Percentiles rank a stretch among this genome's conserved stretches.
Conservation (phyloP, 2,888 invertebrate genomes). For the Rhimphoctona megacephalus region DNA sequence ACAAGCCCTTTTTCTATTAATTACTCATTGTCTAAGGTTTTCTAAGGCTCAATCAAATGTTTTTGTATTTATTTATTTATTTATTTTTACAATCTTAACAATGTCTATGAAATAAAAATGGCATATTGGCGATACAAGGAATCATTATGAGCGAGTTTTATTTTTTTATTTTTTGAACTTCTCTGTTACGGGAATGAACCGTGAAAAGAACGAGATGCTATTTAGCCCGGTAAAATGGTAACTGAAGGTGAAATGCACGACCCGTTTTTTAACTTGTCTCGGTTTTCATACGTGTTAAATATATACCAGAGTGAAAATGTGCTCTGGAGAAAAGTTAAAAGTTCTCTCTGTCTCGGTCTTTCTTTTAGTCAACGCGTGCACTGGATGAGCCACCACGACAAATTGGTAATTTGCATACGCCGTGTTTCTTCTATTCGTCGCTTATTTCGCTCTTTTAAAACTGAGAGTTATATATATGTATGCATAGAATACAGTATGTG, state of each 20-base stretch:
- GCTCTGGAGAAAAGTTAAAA: constrained; percentile 54
- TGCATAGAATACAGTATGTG: neutral
- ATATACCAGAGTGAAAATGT: constrained; percentile 53
- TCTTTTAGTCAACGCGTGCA: constrained; percentile 44
- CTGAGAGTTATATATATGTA: neutral
- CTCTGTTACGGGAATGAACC: constrained; percentile 34
- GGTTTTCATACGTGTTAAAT: constrained; percentile 23
- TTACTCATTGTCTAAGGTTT: too few relatives aligned
- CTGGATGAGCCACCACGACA: constrained; percentile 54
- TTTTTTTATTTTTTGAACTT: constrained; percentile 24
- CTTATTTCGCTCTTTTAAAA: constrained; percentile 30
- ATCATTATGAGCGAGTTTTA: constrained; percentile 31
- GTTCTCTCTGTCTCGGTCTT: constrained; percentile 25
- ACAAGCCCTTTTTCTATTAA: too few relatives aligned
- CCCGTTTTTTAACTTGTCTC: constrained; percentile 59
- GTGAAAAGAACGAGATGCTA: constrained; percentile 62
- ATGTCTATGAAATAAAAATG: neutral
- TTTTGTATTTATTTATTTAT: too few relatives aligned
- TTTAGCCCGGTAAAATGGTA: constrained; percentile 54
- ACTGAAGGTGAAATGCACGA: constrained; percentile 62
- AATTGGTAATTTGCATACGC: constrained; percentile 72
- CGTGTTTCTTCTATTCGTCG: constrained; percentile 61
- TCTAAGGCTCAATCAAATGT: too few relatives aligned
- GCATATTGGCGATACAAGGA: constrained; percentile 33
- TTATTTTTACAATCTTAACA: too few relatives aligned